Percentiles rank a stretch among this genome's conserved stretches.
Conservation (phyloP, 2,113 vertebrate species). For the Poecile atricapillus region DNA sequence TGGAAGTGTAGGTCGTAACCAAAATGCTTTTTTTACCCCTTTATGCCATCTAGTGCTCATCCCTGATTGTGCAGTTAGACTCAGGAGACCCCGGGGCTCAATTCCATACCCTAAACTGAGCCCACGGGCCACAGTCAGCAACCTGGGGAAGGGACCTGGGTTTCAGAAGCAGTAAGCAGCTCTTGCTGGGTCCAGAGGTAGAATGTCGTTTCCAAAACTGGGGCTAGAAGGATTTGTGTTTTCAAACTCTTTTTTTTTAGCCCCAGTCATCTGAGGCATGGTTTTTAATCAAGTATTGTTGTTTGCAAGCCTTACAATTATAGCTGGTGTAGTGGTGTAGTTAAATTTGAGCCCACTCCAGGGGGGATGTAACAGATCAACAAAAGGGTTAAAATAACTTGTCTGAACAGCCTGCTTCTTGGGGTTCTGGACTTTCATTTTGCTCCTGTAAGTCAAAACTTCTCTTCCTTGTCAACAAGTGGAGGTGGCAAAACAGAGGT, state of each 20-base stretch:
- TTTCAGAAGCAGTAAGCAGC: not conserved
- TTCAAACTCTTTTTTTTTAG: not conserved
- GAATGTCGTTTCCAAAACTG: not conserved
- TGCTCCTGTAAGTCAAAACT: not conserved
- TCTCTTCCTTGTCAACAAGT: not conserved
- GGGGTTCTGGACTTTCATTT: not conserved
- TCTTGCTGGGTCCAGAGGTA: not conserved
- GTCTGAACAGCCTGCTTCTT: not conserved
- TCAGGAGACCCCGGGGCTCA: not conserved
- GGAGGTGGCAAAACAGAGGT: constrained; percentile 13
- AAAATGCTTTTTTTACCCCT: not conserved
- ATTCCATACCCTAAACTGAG: not conserved
- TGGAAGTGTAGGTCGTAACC: fast-evolving
- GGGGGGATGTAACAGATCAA: not conserved
- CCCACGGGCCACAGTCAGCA: not conserved
- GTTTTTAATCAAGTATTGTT: not conserved
- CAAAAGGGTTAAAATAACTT: not conserved
- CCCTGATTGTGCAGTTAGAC: not conserved
- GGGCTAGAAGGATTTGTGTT: not conserved
- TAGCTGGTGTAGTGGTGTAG: not conserved
- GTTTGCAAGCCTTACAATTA: not conserved
- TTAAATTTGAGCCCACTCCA: not conserved
- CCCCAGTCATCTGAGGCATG: not conserved
- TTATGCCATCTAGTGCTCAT: constrained; percentile 19
- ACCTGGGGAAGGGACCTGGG: not conserved